These are phyloP conservation scores for Cordylochernes scorpioides DNA, from an alignment of 2,888 invertebrate genomes.

Conservation along the genomic window DNA sequence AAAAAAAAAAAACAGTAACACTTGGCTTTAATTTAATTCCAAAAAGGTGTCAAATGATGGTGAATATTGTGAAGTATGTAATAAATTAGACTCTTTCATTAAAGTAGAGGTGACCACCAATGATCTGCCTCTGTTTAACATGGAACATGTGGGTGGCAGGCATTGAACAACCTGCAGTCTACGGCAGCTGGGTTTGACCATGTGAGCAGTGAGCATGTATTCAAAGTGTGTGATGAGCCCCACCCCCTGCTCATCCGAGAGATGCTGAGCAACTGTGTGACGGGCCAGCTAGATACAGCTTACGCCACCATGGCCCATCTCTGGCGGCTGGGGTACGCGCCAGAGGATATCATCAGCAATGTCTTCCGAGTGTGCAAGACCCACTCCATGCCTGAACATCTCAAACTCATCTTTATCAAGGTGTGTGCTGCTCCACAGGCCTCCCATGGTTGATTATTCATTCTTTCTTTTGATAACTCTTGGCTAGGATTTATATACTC, in stretches of 20 bases:
- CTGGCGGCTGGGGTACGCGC: constrained; percentile 77
- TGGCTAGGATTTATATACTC: not conserved
- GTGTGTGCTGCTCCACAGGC: constrained; percentile 21
- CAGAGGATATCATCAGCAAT: constrained; percentile 85
- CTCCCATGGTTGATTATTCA: not conserved
- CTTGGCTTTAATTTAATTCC: no score
- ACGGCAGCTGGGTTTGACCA: constrained; percentile 71
- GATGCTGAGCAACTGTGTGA: constrained; percentile 57
- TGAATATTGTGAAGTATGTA: no score
- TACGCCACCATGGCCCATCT: constrained; percentile 63
- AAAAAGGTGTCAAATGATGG: no score
- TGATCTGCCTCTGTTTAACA: no score
- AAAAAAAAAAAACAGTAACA: no score
- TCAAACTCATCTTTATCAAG: constrained; percentile 58
- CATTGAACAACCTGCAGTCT: constrained; percentile 84
- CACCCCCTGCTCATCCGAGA: constrained; percentile 74
- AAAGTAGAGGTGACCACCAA: no score
- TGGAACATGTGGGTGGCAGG: constrained; percentile 28
- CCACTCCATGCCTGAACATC: constrained; percentile 41
- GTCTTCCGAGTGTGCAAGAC: constrained; percentile 79
- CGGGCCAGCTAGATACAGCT: constrained; percentile 52
- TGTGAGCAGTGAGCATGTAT: constrained; percentile 77
- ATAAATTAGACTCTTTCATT: no score
- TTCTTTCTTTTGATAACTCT: not conserved
- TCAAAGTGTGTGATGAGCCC: constrained; percentile 96